Percentiles rank a stretch among this genome's conserved stretches.
phyloP scores from a whole-genome alignment of 1,140 invertebrate species.

The Zaprionus kolodkinae region DNA sequence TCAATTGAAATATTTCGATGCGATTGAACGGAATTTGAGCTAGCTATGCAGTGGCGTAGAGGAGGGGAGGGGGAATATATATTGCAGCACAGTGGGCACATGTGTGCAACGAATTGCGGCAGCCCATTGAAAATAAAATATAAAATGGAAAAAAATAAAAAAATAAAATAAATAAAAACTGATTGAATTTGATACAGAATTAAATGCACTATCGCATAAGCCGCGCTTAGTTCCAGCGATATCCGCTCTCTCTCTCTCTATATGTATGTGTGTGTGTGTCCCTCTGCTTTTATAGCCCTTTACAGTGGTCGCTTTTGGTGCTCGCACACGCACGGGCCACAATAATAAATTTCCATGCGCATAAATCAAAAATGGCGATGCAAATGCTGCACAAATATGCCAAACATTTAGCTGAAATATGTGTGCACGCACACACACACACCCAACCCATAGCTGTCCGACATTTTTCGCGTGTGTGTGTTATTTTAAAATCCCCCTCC shows the following conservation, averaged over 20 bases:
- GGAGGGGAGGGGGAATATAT: background rate
- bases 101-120: background rate
- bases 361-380: constrained; percentile 81
- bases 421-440: background rate
- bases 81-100: background rate
- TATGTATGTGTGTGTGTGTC: too few relatives aligned
- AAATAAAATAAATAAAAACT: background rate
- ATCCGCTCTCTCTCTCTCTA: background rate
- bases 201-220: background rate
- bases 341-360: constrained; percentile 77
- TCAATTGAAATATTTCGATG: constrained; percentile 49
- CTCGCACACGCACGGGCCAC: constrained; percentile 6
- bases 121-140: background rate
- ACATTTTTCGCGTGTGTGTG: background rate
- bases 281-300: background rate
- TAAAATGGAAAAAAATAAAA: too few relatives aligned
- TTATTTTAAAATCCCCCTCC: constrained; percentile 31
- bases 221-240: background rate
- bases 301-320: constrained; percentile 28
- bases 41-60: constrained; percentile 15
- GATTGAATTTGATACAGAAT: background rate
- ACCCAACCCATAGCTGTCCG: background rate
- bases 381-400: constrained; percentile 75
- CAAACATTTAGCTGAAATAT: constrained; percentile 69
- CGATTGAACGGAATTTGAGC: constrained; percentile 61